Evolutionary conservation across 1,140 invertebrate genomes (phyloP).

Genomic region (Anagrus nilaparvatae): DNA sequence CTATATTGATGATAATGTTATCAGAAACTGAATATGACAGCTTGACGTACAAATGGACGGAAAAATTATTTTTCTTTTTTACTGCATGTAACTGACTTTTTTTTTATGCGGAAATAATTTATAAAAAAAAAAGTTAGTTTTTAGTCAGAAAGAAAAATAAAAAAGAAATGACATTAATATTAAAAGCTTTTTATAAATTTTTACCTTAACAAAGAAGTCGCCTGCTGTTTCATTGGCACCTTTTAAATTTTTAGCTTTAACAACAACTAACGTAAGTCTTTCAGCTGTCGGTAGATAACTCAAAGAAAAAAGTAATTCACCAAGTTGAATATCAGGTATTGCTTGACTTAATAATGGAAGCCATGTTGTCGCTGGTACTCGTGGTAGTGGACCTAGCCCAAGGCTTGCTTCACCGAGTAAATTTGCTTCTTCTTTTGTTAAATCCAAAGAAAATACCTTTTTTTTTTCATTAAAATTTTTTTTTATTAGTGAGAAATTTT

Average conservation of each 20-base stretch:
- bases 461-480: too few relatives aligned
- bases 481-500: too few relatives aligned
- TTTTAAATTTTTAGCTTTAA: conserved; percentile 46
- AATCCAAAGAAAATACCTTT: too few relatives aligned
- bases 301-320: conserved; percentile 49
- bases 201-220: conserved; percentile 39
- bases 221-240: conserved; percentile 27
- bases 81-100: too few relatives aligned
- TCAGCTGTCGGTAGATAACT: conserved; percentile 50
- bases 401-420: conserved; percentile 40
- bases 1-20: too few relatives aligned
- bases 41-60: too few relatives aligned
- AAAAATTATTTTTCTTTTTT: too few relatives aligned
- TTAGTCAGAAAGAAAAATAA: conserved; percentile 12
- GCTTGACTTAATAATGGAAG: conserved; percentile 39
- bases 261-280: conserved; percentile 47
- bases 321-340: conserved; percentile 49
- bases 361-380: conserved; percentile 44
- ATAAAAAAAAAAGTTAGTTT: background rate
- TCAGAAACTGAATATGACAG: too few relatives aligned
- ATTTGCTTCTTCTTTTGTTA: conserved; percentile 15
- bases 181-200: background rate
- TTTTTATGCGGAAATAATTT: too few relatives aligned
- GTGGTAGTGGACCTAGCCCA: conserved; percentile 38
- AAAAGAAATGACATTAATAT: background rate